Conservation (phyloP, 1,140 invertebrate genomes). For the Drosophila eugracilis region DNA sequence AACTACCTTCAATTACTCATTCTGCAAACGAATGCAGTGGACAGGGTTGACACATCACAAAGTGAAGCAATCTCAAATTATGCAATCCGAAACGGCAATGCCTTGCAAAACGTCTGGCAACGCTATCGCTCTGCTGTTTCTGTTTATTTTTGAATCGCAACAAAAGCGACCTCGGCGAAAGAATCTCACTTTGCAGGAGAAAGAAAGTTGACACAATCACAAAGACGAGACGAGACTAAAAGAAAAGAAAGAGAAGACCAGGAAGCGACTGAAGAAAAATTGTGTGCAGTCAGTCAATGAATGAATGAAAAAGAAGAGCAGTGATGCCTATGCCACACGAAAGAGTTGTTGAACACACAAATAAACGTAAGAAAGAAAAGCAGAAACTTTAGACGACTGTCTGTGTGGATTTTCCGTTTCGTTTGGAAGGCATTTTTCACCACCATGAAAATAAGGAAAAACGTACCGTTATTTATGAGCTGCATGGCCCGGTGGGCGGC, state of each 20-base stretch:
- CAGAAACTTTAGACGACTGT: conserved; percentile 41
- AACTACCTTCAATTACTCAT: conserved; percentile 3
- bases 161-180: conserved; percentile 31
- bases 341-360: conserved; percentile 33
- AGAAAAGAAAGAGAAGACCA: conserved; percentile 53
- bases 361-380: conserved; percentile 20
- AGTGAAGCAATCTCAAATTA: conserved; percentile 14
- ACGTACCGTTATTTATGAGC: conserved; percentile 72
- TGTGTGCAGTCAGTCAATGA: conserved; percentile 70
- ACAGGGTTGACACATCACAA: conserved; percentile 33
- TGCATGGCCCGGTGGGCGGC: conserved; percentile 6
- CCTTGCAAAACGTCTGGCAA: conserved; percentile 43
- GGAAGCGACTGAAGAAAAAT: conserved; percentile 57
- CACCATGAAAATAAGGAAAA: conserved; percentile 64
- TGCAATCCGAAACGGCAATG: conserved; percentile 24
- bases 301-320: conserved; percentile 65
- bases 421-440: conserved; percentile 44
- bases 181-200: conserved; percentile 39
- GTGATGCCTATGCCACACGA: conserved; percentile 6
- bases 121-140: conserved; percentile 16
- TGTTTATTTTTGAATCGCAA: conserved; percentile 36
- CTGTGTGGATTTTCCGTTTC: conserved; percentile 69
- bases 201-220: conserved; percentile 68
- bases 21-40: conserved; percentile 13
- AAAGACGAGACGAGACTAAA: conserved; percentile 24